Conservation (phyloP, 30 jellyfish, hydroid and myxozoan species). For the Hydractinia echinata region DNA sequence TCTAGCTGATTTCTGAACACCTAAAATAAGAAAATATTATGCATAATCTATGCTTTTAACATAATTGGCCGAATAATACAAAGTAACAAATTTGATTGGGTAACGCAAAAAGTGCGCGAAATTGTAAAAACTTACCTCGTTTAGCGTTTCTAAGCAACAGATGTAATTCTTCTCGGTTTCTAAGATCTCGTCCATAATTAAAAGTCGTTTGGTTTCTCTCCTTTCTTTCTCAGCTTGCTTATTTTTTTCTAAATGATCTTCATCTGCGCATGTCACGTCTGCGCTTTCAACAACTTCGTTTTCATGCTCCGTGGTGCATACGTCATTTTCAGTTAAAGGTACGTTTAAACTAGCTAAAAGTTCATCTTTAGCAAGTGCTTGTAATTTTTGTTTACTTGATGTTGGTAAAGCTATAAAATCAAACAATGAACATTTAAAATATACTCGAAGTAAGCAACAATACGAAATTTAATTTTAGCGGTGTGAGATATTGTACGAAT, state of each 20-base stretch:
- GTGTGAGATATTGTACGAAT: no score
- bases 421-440: neutral
- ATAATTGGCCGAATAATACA: neutral
- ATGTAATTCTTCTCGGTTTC: slow-evolving; percentile 91
- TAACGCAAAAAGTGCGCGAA: neutral
- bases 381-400: slow-evolving; percentile 69
- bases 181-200: slow-evolving; percentile 82
- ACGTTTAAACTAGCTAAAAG: slow-evolving; percentile 81
- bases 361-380: slow-evolving; percentile 92
- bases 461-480: neutral
- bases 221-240: slow-evolving; percentile 47
- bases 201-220: slow-evolving; percentile 61
- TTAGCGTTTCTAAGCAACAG: slow-evolving; percentile 74
- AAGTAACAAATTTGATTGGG: neutral
- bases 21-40: neutral
- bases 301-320: slow-evolving; percentile 7
- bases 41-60: no score
- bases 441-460: neutral
- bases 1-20: slow-evolving; percentile 27
- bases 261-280: slow-evolving; percentile 31
- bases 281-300: neutral
- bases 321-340: slow-evolving; percentile 44
- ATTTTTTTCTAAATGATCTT: slow-evolving; percentile 36
- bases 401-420: slow-evolving; percentile 51
- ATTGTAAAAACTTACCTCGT: slow-evolving; percentile 40